Percentiles rank a stretch among this genome's conserved stretches.
Conservation (phyloP, 2,888 invertebrate genomes). For the Coecobrya sp. region DNA sequence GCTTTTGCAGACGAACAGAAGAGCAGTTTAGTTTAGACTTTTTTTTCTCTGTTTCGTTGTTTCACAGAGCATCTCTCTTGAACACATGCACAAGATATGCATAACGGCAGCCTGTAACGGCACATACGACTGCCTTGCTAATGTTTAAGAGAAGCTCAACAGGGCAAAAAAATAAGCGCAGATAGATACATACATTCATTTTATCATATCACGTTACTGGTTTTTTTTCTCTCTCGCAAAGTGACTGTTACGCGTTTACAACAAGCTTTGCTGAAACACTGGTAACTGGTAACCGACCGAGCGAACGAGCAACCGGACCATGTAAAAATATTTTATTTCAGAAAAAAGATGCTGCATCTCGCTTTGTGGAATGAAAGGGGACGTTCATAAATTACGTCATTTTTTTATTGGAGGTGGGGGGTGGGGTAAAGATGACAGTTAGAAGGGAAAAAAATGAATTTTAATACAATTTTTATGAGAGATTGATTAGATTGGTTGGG, state of each 20-base stretch:
- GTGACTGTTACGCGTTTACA: constrained; percentile 20
- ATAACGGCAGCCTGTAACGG: constrained; percentile 73
- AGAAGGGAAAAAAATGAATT: too few species aligned
- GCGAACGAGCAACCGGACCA: too few species aligned
- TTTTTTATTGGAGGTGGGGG: too few species aligned
- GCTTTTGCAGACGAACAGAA: neutral
- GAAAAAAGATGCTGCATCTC: neutral
- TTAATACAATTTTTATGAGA: too few species aligned
- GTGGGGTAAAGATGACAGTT: too few species aligned
- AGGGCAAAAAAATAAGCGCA: neutral
- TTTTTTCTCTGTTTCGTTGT: neutral
- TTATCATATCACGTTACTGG: neutral
- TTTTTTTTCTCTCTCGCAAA: neutral
- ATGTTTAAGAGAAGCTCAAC: neutral
- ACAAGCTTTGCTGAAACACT: constrained; percentile 4
- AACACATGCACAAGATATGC: constrained; percentile 66
- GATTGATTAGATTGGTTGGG: neutral
- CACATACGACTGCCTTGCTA: constrained; percentile 61
- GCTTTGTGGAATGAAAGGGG: neutral
- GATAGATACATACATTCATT: neutral
- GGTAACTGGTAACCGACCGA: constrained; percentile 37
- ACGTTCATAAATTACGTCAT: neutral
- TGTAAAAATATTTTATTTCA: constrained; percentile 2
- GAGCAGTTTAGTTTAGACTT: too few species aligned
- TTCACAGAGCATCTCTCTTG: too few species aligned